Evolutionary conservation across 2,888 invertebrate species (phyloP).

Genomic region (Sinotaia quadrata): DNA sequence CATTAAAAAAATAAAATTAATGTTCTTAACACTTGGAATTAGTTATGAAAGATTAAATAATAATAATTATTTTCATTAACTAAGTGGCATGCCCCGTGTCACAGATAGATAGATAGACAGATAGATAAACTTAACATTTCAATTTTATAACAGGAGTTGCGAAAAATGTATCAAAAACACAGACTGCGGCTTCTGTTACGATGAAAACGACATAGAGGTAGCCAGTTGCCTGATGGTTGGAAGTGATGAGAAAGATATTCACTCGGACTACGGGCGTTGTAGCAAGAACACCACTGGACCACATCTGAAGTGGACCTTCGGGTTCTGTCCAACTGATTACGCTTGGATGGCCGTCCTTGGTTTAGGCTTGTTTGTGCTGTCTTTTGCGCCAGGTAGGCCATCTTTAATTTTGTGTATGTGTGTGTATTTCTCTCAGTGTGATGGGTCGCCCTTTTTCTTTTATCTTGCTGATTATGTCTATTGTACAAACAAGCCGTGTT

Average conservation of each 20-base stretch:
- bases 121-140: neutral
- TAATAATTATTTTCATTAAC: no score
- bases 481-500: no score
- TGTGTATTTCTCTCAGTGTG: no score
- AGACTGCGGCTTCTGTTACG: conserved; percentile 74
- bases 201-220: conserved; percentile 36
- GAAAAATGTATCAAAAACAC: conserved; percentile 48
- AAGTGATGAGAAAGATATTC: conserved; percentile 33
- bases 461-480: no score
- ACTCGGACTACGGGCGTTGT: conserved; percentile 35
- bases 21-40: no score
- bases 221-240: conserved; percentile 57
- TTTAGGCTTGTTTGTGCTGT: conserved; percentile 73
- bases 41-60: no score
- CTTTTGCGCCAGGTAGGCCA: conserved; percentile 73
- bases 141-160: conserved; percentile 43
- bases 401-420: no score
- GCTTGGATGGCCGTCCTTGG: conserved; percentile 73
- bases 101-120: no score
- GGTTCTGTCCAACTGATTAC: conserved; percentile 72
- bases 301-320: conserved; percentile 64
- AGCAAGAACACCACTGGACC: conserved; percentile 16
- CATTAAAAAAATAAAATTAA: no score
- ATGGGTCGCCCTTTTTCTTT: no score
- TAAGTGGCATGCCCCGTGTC: no score